These are phyloP conservation scores for Heterodera carotae DNA, from an alignment of 1,140 invertebrate genomes.

Conservation along the genomic window DNA sequence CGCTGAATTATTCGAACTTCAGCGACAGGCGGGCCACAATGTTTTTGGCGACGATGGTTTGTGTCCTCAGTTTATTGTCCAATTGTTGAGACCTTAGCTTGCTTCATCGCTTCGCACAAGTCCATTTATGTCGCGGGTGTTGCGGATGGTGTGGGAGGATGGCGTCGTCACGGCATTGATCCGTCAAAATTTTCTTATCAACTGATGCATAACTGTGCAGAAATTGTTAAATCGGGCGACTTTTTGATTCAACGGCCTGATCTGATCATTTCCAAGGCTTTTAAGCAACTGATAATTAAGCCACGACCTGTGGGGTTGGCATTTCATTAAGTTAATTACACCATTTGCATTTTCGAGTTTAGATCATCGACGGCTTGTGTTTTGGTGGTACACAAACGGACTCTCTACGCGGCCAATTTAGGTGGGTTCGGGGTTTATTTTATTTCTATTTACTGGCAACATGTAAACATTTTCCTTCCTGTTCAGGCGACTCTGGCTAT, in stretches of 20 bases:
- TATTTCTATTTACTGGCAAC: neutral
- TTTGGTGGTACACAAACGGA: constrained; percentile 84
- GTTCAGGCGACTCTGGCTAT: constrained; percentile 86
- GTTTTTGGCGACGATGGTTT: constrained; percentile 87
- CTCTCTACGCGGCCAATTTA: constrained; percentile 91
- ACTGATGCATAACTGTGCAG: constrained; percentile 89
- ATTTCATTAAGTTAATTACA: constrained; percentile 27
- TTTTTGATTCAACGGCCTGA: constrained; percentile 83
- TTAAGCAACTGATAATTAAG: constrained; percentile 41
- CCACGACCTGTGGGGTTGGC: constrained; percentile 53
- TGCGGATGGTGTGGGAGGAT: constrained; percentile 95
- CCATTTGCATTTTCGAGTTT: constrained; percentile 21
- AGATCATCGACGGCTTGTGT: constrained; percentile 83
- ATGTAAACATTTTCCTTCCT: neutral
- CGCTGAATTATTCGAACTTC: constrained; percentile 71
- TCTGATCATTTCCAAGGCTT: constrained; percentile 81
- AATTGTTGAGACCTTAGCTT: constrained; percentile 68
- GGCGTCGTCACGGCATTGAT: constrained; percentile 94
- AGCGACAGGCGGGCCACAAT: constrained; percentile 72
- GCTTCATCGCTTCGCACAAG: constrained; percentile 84
- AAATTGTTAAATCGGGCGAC: constrained; percentile 79
- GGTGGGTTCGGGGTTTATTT: constrained; percentile 63
- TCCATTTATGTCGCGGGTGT: constrained; percentile 91
- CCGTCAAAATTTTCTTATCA: constrained; percentile 89
- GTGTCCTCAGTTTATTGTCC: neutral